Percentiles rank a stretch among this genome's conserved stretches.
Evolutionary conservation across 2,797 vertebrate genomes (phyloP).

Genomic region (Dermochelys coriacea): DNA sequence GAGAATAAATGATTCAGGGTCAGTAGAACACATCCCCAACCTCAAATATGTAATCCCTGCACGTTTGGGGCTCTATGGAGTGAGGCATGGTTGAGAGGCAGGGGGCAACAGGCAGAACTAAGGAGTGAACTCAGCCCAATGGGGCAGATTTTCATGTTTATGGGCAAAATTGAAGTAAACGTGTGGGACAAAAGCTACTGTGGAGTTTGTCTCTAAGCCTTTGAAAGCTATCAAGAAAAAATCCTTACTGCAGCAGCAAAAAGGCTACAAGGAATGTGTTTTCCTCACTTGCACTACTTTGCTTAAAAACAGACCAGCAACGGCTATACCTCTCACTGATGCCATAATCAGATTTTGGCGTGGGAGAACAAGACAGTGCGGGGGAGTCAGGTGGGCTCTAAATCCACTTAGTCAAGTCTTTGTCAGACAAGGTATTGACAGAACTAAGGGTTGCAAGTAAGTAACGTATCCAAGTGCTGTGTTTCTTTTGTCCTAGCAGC

Average conservation of each 20-base stretch:
- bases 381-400: neutral
- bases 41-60: rapidly evolving
- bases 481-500: neutral
- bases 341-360: neutral
- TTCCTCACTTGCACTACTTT: neutral
- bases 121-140: neutral
- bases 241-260: neutral
- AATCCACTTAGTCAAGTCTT: neutral
- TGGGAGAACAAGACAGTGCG: neutral
- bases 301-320: neutral
- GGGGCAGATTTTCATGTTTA: neutral
- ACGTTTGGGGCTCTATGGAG: neutral
- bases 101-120: neutral
- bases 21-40: neutral
- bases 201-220: neutral
- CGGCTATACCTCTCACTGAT: neutral
- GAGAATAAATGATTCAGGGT: neutral
- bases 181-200: rapidly evolving
- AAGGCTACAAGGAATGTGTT: rapidly evolving
- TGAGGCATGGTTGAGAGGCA: neutral
- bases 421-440: neutral
- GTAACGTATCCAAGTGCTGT: neutral
- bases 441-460: neutral
- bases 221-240: neutral
- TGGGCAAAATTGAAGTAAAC: neutral